Conservation (phyloP, 2,888 invertebrate species). For the Mimachlamys varia region DNA sequence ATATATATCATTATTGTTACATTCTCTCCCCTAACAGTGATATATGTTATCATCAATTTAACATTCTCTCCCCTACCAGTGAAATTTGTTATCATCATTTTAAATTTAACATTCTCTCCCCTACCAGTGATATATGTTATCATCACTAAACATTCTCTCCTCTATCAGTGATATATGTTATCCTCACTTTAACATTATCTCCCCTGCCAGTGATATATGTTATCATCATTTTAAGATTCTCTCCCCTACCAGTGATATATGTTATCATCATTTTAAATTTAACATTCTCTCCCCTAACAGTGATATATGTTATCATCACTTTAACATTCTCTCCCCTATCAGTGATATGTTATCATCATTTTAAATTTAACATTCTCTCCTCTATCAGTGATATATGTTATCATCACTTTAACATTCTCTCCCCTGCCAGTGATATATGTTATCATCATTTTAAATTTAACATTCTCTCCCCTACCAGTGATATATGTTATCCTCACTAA, state of each 20-base stretch:
- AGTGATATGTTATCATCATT: slow-evolving; percentile 85
- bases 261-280: neutral
- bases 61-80: slow-evolving; percentile 66
- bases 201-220: slow-evolving; percentile 85
- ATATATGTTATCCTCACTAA: slow-evolving; percentile 84
- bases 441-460: neutral
- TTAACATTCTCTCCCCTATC: slow-evolving; percentile 46
- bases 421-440: slow-evolving; percentile 85
- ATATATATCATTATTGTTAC: slow-evolving; percentile 84
- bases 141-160: neutral
- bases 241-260: slow-evolving; percentile 85
- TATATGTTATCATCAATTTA: slow-evolving; percentile 82
- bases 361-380: neutral
- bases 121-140: slow-evolving; percentile 85
- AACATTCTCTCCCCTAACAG: slow-evolving; percentile 65
- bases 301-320: slow-evolving; percentile 85
- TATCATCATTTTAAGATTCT: neutral
- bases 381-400: slow-evolving; percentile 85
- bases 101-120: neutral
- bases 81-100: slow-evolving; percentile 85
- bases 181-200: neutral
- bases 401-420: neutral
- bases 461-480: slow-evolving; percentile 80
- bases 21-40: slow-evolving; percentile 83
- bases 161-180: slow-evolving; percentile 85